phyloP scores from a whole-genome alignment of 2,888 invertebrate species.

The Sialis fuliginosa region DNA sequence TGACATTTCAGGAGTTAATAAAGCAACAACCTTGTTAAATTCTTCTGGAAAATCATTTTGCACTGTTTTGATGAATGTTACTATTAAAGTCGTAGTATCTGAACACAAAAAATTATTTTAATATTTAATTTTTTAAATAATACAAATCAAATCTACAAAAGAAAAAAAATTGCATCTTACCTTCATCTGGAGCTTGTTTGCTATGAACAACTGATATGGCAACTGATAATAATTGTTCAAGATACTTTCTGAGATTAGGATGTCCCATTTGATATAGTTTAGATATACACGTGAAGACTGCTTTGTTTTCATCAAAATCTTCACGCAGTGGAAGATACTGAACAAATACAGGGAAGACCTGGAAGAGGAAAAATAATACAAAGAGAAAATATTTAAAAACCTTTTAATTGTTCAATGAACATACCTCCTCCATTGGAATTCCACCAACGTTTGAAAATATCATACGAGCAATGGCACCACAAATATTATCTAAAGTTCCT shows the following conservation, averaged over 20 bases:
- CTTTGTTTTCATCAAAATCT: constrained; percentile 55
- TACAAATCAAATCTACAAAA: not conserved
- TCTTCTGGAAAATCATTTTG: constrained; percentile 37
- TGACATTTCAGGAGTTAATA: constrained; percentile 23
- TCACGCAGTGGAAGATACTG: constrained; percentile 52
- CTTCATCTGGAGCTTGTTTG: constrained; percentile 32
- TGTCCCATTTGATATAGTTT: constrained; percentile 43
- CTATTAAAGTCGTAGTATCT: constrained; percentile 29
- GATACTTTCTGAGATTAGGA: constrained; percentile 30
- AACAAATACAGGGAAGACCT: constrained; percentile 53
- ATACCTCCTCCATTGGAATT: constrained; percentile 50
- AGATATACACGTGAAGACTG: constrained; percentile 46
- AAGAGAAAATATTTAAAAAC: constrained; percentile 3
- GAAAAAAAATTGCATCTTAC: constrained; percentile 18
- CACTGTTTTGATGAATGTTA: constrained; percentile 34
- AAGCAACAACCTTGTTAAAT: constrained; percentile 28
- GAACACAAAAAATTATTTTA: constrained; percentile 14
- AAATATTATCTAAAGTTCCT: constrained; percentile 56
- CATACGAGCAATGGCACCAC: constrained; percentile 57
- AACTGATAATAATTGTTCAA: constrained; percentile 34
- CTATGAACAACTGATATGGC: constrained; percentile 36
- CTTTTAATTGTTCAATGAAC: constrained; percentile 6
- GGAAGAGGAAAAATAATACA: constrained; percentile 9
- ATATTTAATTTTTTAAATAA: constrained; percentile 3
- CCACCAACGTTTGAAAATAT: constrained; percentile 42